Conservation (phyloP, 2,888 invertebrate species). For the Troides oblongomaculatus region DNA sequence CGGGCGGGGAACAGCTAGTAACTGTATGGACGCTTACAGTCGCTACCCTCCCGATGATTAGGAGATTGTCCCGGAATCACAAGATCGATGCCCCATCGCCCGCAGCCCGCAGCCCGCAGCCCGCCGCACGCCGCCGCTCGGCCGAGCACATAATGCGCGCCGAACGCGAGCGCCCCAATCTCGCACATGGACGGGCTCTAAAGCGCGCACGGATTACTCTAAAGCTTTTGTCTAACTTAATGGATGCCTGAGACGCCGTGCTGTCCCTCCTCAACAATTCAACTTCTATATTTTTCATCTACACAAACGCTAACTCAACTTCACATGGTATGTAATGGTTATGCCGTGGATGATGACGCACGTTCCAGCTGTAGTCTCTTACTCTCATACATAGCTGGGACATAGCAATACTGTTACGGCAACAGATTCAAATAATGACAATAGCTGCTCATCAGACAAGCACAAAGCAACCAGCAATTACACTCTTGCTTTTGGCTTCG, state of each 20-base stretch:
- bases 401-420: too few species aligned
- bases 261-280: too few species aligned
- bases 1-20: neutral
- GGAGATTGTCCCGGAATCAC: conserved; percentile 22
- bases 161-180: conserved; percentile 28
- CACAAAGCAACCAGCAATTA: too few species aligned
- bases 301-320: too few species aligned
- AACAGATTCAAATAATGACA: too few species aligned
- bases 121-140: conserved; percentile 33
- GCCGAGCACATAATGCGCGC: conserved; percentile 38
- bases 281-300: too few species aligned
- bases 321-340: too few species aligned
- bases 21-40: conserved; percentile 7
- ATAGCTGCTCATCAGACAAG: too few species aligned
- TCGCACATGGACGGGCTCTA: conserved; percentile 25
- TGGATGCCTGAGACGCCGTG: conserved; percentile 8
- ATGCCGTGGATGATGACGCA: too few species aligned
- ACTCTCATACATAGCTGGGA: too few species aligned
- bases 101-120: conserved; percentile 22
- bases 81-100: conserved; percentile 30
- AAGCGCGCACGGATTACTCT: conserved; percentile 19
- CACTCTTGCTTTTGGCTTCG: too few species aligned
- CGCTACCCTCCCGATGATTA: conserved; percentile 18
- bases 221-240: conserved; percentile 22
- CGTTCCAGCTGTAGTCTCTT: too few species aligned